These are phyloP conservation scores for Callaeas wilsoni DNA, from an alignment of 2,113 vertebrate species.

Conservation along the genomic window DNA sequence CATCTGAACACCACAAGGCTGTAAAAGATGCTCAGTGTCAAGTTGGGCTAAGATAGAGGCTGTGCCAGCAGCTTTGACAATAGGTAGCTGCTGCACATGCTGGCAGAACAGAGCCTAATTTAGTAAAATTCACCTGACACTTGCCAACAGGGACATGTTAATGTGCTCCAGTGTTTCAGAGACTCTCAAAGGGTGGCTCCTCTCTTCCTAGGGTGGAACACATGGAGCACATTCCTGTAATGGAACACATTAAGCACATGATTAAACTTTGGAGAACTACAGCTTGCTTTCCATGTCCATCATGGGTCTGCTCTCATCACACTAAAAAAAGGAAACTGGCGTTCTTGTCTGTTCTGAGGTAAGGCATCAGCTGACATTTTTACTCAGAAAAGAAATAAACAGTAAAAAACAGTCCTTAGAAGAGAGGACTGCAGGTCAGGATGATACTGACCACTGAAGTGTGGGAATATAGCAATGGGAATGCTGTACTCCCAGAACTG, in stretches of 20 bases:
- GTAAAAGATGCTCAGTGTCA: rapidly evolving
- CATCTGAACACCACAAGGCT: background rate
- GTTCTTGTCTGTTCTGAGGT: background rate
- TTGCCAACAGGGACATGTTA: background rate
- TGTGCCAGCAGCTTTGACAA: background rate
- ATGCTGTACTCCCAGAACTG: background rate
- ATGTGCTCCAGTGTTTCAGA: background rate
- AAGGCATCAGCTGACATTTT: background rate
- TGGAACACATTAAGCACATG: background rate
- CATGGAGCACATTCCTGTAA: background rate
- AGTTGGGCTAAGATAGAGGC: background rate
- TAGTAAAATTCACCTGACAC: background rate
- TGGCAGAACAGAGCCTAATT: background rate
- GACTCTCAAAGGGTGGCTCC: background rate
- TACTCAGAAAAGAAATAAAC: background rate
- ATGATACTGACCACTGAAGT: background rate
- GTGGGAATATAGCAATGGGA: background rate
- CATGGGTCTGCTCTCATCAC: background rate
- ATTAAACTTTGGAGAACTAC: background rate
- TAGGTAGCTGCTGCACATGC: background rate
- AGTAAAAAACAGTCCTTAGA: background rate
- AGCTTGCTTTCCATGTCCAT: background rate
- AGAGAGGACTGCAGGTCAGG: background rate
- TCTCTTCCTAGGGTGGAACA: background rate
- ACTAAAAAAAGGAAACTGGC: background rate